Percentiles rank a stretch among this genome's conserved stretches.
Conservation (phyloP, 2,113 vertebrate species). For the Malurus elegans region DNA sequence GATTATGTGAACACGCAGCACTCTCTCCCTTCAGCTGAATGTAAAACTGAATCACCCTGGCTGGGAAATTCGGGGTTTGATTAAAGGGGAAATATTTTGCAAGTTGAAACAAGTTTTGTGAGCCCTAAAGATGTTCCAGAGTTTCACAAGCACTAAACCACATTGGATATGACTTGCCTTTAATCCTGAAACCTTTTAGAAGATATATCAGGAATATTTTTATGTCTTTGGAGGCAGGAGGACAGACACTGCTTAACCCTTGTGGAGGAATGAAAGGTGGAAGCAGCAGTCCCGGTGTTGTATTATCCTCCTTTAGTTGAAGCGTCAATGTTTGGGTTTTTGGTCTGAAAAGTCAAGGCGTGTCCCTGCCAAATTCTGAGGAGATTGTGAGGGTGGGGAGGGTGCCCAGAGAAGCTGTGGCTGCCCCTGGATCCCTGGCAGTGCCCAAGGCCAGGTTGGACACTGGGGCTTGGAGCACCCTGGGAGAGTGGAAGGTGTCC, state of each 20-base stretch:
- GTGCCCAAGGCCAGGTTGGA: rapidly evolving
- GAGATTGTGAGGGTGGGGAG: rapidly evolving
- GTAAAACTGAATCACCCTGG: constrained; percentile 3
- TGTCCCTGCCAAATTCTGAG: rapidly evolving
- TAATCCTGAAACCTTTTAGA: background rate
- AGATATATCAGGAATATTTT: background rate
- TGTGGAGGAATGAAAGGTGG: background rate
- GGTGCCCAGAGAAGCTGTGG: background rate
- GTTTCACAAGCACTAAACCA: constrained; percentile 32
- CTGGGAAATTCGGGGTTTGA: constrained; percentile 6
- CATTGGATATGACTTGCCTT: background rate
- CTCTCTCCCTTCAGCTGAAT: background rate
- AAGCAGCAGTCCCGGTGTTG: background rate
- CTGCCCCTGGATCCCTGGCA: background rate
- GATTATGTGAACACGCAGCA: background rate
- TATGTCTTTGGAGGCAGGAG: background rate
- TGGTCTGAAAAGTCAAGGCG: background rate
- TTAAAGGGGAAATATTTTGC: constrained; percentile 29
- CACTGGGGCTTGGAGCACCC: rapidly evolving
- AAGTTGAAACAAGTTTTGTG: constrained; percentile 39
- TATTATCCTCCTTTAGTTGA: background rate
- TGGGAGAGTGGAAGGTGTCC: rapidly evolving
- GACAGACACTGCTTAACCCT: background rate
- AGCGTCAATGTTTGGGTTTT: background rate
- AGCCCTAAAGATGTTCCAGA: background rate